Evolutionary conservation across 1,140 invertebrate genomes (phyloP).

Genomic region (Drosophila guanche): DNA sequence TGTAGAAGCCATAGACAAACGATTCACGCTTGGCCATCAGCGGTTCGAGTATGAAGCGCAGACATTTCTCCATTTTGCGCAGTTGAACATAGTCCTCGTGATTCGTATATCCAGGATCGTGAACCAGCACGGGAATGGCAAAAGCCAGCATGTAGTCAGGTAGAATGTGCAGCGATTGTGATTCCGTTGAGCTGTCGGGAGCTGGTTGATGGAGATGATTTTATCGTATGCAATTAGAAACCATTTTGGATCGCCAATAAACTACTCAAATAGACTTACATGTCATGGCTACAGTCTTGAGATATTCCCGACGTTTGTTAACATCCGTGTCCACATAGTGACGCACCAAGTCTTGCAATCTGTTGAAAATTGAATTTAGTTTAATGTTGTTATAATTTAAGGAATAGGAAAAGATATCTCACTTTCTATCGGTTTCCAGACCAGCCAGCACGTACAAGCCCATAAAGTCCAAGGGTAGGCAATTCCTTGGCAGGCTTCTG

Average conservation of each 20-base stretch:
- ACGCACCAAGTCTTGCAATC: constrained; percentile 70
- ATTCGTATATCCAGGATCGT: constrained; percentile 92
- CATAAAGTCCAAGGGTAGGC: constrained; percentile 98
- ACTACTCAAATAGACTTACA: constrained; percentile 17
- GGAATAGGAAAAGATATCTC: constrained; percentile 11
- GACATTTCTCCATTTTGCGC: constrained; percentile 91
- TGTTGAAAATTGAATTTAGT: constrained; percentile 18
- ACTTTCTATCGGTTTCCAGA: constrained; percentile 90
- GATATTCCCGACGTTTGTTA: constrained; percentile 94
- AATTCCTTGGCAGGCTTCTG: constrained; percentile 92
- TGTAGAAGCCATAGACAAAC: constrained; percentile 98
- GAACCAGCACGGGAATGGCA: constrained; percentile 95
- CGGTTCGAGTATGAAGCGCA: constrained; percentile 97
- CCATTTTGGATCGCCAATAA: not conserved
- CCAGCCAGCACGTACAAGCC: constrained; percentile 95
- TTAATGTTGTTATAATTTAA: not conserved
- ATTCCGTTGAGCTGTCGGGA: constrained; percentile 84
- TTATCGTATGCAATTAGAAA: not conserved
- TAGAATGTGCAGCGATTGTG: constrained; percentile 92
- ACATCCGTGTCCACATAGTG: constrained; percentile 88
- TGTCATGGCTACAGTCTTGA: constrained; percentile 90
- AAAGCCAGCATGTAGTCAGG: constrained; percentile 99
- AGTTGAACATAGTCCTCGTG: constrained; percentile 90
- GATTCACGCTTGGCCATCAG: constrained; percentile 96
- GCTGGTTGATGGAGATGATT: constrained; percentile 24